Evolutionary conservation across 2,888 invertebrate genomes (phyloP).

Genomic region (Pammene aurita): DNA sequence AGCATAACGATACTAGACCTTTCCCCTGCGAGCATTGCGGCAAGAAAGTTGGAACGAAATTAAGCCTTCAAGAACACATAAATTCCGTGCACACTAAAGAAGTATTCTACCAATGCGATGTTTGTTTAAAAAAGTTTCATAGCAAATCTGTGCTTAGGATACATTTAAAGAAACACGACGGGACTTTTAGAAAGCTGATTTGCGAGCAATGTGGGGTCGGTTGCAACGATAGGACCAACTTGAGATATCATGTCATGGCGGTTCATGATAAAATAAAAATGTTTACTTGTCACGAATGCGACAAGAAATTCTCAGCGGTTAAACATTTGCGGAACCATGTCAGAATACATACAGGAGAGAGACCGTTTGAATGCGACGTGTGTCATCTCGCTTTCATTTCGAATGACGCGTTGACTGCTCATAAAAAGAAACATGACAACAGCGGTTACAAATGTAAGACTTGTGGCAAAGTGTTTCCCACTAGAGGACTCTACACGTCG

Average conservation of each 20-base stretch:
- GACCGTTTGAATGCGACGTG: conserved; percentile 12
- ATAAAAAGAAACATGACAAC: conserved; percentile 11
- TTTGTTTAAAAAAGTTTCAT: conserved; percentile 29
- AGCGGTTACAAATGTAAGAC: conserved; percentile 28
- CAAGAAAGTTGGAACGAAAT: background rate
- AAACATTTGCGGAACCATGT: conserved; percentile 26
- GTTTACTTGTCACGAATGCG: conserved; percentile 16
- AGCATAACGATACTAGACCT: conserved; percentile 21
- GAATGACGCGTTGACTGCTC: conserved; percentile 1
- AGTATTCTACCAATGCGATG: conserved; percentile 26
- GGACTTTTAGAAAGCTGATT: conserved; percentile 34
- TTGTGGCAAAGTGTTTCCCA: conserved; percentile 14
- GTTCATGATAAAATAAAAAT: conserved; percentile 25
- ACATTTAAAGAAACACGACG: conserved; percentile 31
- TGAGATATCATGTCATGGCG: conserved; percentile 14
- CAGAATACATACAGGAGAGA: conserved; percentile 26
- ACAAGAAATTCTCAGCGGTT: conserved; percentile 20
- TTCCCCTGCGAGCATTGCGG: conserved; percentile 24
- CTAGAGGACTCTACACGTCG: conserved; percentile 14
- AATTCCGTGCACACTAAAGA: conserved; percentile 27
- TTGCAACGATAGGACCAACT: conserved; percentile 26
- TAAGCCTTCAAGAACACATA: conserved; percentile 13
- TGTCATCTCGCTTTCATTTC: conserved; percentile 12
- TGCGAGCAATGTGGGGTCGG: conserved; percentile 33
- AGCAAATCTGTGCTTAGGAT: conserved; percentile 20